phyloP scores from a whole-genome alignment of 2,888 invertebrate species.

The Dysmachus trigonus region DNA sequence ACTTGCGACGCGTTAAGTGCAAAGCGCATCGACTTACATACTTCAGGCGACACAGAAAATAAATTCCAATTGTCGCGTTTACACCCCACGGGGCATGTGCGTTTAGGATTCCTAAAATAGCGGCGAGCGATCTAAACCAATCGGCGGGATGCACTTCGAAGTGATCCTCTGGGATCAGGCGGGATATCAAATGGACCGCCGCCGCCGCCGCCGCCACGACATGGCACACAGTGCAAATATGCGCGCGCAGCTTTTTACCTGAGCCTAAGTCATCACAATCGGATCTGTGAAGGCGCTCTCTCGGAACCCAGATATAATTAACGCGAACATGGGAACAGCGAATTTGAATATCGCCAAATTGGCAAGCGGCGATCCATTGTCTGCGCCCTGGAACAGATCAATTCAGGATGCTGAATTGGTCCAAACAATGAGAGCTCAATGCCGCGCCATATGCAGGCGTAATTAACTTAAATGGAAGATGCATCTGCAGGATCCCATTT shows the following conservation, averaged over 20 bases:
- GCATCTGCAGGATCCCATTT: background rate
- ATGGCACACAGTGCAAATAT: background rate
- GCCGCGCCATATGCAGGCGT: background rate
- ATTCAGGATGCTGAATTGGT: background rate
- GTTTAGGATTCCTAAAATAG: slow-evolving; percentile 14
- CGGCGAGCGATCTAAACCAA: background rate
- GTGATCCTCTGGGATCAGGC: background rate
- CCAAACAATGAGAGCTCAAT: background rate
- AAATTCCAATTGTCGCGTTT: slow-evolving; percentile 34
- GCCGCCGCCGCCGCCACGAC: too few relatives aligned
- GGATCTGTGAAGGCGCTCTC: background rate
- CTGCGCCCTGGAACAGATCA: background rate
- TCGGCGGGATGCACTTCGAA: background rate
- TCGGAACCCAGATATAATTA: slow-evolving; percentile 17
- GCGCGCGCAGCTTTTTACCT: background rate
- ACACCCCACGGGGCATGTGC: slow-evolving; percentile 1
- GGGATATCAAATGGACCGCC: slow-evolving; percentile 20
- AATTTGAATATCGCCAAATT: slow-evolving; percentile 36
- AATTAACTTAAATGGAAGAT: slow-evolving; percentile 29
- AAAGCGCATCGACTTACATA: background rate
- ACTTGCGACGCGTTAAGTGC: background rate
- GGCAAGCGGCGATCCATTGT: slow-evolving; percentile 3
- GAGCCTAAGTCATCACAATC: background rate
- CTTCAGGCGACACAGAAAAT: background rate
- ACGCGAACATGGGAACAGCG: slow-evolving; percentile 20